Base-by-base conservation (phyloP, 1,140 invertebrate species). In the Cecropterus lyciades region DNA sequence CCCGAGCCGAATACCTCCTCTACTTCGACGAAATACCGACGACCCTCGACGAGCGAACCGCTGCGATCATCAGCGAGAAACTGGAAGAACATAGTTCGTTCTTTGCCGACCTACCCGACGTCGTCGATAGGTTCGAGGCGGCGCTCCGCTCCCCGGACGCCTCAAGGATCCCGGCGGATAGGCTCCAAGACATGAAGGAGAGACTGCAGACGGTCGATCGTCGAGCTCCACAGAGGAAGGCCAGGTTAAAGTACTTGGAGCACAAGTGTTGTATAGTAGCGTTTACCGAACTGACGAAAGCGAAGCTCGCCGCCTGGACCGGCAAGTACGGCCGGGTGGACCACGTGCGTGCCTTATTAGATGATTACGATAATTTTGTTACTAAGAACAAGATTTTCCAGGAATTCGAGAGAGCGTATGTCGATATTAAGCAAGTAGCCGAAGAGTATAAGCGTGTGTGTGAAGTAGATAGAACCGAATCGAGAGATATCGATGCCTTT, bases 231-330 rank as follows among this genome's bases (percentile, higher is more conserved):
- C 96, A 96, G 75, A 94, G 97, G 70, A 94, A 96, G 82, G 95
- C 97, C 10, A 95, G 95, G 82, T 93, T 98, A 72, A 98, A 98
- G 85, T 98, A 97, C 93, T 93, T 98, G 52, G 97, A 98, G 92
- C 97, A 98, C 85, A 98, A 98, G 93, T 98, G 97, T 91, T 98
- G 97, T 90, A 94, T 98, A 67, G 95, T 99, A 70, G 97, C 97
- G 46, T 98, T 98, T 91, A 94, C 99, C 20, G 96, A 96, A 82
- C 93, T 98, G 49, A 96, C 98, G 40, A 98, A 99, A 93, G 96
- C 95, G 30, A 98, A 98, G 92, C 91, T 99, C 67, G 95, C 96
- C 85, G 92, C 94, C 40, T 99, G 98, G 98, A 97, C 95, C 65
- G 94, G 95, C 0, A 99, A 98, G 88, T 98, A 98, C 84, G 97